Conservation (phyloP, 2,797 vertebrate genomes). For the Hydrophis major region DNA sequence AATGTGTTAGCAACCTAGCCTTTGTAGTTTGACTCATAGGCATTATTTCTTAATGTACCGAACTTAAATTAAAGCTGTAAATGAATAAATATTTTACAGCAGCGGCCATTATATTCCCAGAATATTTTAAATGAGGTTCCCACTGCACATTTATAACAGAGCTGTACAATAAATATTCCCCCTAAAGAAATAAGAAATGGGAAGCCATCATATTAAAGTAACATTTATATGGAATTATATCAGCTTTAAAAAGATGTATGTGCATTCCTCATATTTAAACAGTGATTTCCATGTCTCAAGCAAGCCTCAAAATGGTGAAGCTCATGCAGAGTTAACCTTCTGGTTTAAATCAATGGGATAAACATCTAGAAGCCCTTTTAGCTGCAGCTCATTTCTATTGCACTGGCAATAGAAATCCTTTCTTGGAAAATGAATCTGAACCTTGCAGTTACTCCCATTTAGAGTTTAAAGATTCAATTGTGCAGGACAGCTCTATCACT, state of each 20-base stretch:
- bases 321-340: neutral
- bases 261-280: slow-evolving; percentile 16
- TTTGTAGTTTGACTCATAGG: slow-evolving; percentile 11
- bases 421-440: neutral
- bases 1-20: slow-evolving; percentile 21
- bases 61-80: neutral
- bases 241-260: neutral
- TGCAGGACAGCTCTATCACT: neutral
- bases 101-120: slow-evolving; percentile 24
- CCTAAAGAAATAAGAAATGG: slow-evolving; percentile 17
- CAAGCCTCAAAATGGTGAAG: neutral
- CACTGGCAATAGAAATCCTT: neutral
- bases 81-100: slow-evolving; percentile 35
- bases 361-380: neutral
- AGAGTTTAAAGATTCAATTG: neutral
- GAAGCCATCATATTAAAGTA: slow-evolving; percentile 26
- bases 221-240: slow-evolving; percentile 10
- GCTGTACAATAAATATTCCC: slow-evolving; percentile 11
- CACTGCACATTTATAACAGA: slow-evolving; percentile 20
- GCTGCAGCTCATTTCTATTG: neutral
- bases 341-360: neutral
- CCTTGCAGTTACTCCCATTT: neutral
- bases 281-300: neutral
- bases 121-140: slow-evolving; percentile 16
- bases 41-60: slow-evolving; percentile 25